Evolutionary conservation across 1,140 invertebrate species (phyloP), one percentile per base, ranked within the genome.

Genomic region (Archivesica marissinica): DNA sequence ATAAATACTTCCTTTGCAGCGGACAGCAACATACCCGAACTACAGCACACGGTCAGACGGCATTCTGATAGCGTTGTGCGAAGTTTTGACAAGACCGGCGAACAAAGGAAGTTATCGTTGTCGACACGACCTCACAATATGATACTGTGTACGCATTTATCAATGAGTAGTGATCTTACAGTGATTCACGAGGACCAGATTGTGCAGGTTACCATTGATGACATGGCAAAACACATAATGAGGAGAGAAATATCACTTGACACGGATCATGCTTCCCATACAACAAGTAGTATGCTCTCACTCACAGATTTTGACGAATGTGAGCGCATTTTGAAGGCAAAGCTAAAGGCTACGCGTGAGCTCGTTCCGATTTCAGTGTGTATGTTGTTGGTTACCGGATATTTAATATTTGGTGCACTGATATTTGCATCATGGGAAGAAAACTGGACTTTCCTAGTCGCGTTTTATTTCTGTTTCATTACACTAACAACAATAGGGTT

Each of bases 391-490:
- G 89, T 93, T 9, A 86, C 88, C 3, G 89, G 70, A 17, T 94
- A 94, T 81, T 90, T 93, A 11, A 85, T 92, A n/a, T 76, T 87
- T 28, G 93, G 93, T 0, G 92, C 92, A 20, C 47, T 93, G 44
- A 84, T 94, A 35, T 93, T 93, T 86, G 50, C 86, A 0, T 50
- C 89, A 0, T 93, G 91, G 89, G 91, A 91, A 54, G 81, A 91
- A 61, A 83, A 88, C 2, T 93, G 92, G 98, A 97, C 96, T 54
- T 96, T 98, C 30, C 94, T 99, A 17, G 97, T 99, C 89, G 97
- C 97, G 39, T 97, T 97, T 70, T 99, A 98, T 93, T 99, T 99
- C 92, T 98, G 98, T 90, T 98, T 98, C 94, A 97, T 98, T 20
- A 97, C 95, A 0, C 91, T 96, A 20, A 95, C 86, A 52, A 92